Evolutionary conservation across 2,113 vertebrate species (phyloP).

Genomic region (Otus sunia): DNA sequence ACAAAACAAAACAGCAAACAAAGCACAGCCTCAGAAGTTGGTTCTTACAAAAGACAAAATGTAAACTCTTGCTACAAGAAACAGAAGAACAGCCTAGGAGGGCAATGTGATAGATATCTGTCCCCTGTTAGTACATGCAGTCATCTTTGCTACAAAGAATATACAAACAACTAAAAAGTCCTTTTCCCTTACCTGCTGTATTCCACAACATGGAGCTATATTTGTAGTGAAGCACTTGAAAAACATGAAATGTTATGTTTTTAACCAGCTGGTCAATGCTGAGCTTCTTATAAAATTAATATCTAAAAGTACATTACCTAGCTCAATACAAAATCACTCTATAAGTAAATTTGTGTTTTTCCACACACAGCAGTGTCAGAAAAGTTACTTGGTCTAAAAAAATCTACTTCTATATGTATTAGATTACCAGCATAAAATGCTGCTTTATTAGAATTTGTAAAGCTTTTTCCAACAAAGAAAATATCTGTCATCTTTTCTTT

Average conservation of each 20-base stretch:
- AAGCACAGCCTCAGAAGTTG: background rate
- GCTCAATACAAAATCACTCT: background rate
- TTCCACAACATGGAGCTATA: background rate
- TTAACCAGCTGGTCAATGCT: background rate
- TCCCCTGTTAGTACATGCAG: background rate
- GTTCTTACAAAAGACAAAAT: background rate
- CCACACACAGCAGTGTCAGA: background rate
- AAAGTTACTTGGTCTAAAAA: background rate
- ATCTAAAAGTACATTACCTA: background rate
- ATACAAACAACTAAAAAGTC: background rate
- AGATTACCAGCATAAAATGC: background rate
- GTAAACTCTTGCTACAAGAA: background rate
- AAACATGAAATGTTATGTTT: background rate
- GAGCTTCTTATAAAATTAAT: background rate
- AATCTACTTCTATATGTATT: background rate
- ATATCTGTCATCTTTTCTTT: background rate
- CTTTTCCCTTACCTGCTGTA: background rate
- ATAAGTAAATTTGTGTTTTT: background rate
- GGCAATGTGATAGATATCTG: accelerated
- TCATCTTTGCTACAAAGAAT: background rate
- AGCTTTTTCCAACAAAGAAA: background rate
- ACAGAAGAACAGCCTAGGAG: background rate
- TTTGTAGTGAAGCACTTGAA: background rate
- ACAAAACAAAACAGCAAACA: background rate
- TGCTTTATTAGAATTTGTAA: background rate